Base-by-base conservation (phyloP, 35 echinoderm and acorn worm species). In the Ptychodera flava region DNA sequence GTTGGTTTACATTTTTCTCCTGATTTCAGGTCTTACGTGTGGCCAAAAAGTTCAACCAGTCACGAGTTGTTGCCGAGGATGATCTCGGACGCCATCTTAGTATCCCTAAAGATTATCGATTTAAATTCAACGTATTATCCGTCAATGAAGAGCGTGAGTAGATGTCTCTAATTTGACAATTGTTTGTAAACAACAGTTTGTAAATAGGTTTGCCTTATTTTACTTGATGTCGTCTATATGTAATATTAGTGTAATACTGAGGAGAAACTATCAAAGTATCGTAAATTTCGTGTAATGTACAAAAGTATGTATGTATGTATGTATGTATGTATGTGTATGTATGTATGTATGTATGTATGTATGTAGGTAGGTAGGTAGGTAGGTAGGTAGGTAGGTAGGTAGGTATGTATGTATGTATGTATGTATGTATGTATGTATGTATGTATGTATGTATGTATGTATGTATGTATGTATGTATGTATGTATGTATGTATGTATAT, bases 391-490 rank as follows among this genome's bases (percentile, higher is more conserved):
- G 45, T 6, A 64, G 45, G 22, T 12, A 64, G 45, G 22, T 64
- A 64, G 45, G 22, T 64, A 64, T 64, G 6, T 64, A 12, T 64
- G 45, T 64, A 22, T 64, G 45, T 64, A 64, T 64, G 45, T 64
- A 64, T 64, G 22, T 64, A 22, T 64, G 45, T 6, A 12, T 64
- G 45, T 64, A 64, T 64, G 6, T 64, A 22, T 64, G 6, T 64
- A 22, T 64, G 6, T 64, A 22, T 64, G 6, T 64, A 64, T 64
- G 45, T 64, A 64, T 64, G 45, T 64, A 64, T 64, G 45, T 64
- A 64, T 64, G 45, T 64, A 64, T 64, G 45, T 64, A 64, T 64
- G 45, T 64, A 64, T 64, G 45, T 64, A 64, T 64, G 45, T 64
- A 64, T 64, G 45, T 64, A 64, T 64, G 45, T 64, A 64, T 64